A percentile compares a stretch with the other conserved stretches of the same genome.
Evolutionary conservation across 1,140 invertebrate species (phyloP).

Genomic region (Cydia fagiglandana): DNA sequence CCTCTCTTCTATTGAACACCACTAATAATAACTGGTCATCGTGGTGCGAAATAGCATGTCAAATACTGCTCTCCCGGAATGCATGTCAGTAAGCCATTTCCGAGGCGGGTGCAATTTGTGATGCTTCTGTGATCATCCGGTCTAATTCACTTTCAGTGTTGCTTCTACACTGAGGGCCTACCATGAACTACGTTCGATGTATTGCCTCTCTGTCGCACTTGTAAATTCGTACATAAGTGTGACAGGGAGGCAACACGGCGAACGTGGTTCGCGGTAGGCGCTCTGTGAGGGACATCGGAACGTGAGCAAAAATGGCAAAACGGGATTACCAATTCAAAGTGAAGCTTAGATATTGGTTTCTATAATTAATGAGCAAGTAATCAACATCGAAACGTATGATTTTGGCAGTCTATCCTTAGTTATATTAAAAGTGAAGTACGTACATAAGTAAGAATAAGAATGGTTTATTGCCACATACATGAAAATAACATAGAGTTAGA

Average conservation of each 20-base stretch:
- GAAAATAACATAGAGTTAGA: too few relatives aligned
- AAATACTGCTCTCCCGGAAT: constrained; percentile 10
- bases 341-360: background rate
- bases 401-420: too few relatives aligned
- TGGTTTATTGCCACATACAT: too few relatives aligned
- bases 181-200: too few relatives aligned
- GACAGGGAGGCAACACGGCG: too few relatives aligned
- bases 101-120: constrained; percentile 1
- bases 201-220: too few relatives aligned
- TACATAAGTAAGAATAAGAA: too few relatives aligned
- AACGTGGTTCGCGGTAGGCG: too few relatives aligned
- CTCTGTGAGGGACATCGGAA: background rate
- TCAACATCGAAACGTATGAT: too few relatives aligned
- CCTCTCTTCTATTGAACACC: background rate
- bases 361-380: too few relatives aligned
- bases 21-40: background rate
- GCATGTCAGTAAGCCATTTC: constrained; percentile 5
- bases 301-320: background rate
- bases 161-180: background rate
- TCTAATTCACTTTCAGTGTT: constrained; percentile 9
- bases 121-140: background rate
- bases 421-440: too few relatives aligned
- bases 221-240: too few relatives aligned
- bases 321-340: background rate
- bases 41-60: constrained; percentile 3